These are phyloP conservation scores for Macrophya alboannulata DNA, from an alignment of 2,888 invertebrate species.

Conservation along the genomic window DNA sequence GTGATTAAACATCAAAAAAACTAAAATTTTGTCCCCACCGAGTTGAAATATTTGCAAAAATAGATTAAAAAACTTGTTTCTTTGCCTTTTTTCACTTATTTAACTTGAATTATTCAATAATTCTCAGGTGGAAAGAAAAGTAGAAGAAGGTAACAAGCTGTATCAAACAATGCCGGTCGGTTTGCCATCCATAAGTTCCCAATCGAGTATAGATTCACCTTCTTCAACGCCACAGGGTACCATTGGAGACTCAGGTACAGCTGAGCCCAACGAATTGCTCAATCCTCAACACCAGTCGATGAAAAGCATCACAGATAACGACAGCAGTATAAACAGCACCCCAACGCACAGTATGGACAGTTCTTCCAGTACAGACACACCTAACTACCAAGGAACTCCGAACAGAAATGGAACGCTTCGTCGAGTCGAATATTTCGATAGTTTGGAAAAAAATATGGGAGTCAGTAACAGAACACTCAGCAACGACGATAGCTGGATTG, in stretches of 20 bases:
- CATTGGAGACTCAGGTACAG: slow-evolving; percentile 68
- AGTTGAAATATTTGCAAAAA: neutral
- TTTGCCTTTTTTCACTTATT: neutral
- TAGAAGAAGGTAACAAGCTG: slow-evolving; percentile 84
- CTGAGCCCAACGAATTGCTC: slow-evolving; percentile 60
- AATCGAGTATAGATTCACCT: slow-evolving; percentile 74
- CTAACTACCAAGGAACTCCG: slow-evolving; percentile 75
- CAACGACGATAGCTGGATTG: slow-evolving; percentile 81
- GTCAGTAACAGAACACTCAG: slow-evolving; percentile 76
- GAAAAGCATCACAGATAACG: slow-evolving; percentile 64
- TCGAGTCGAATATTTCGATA: slow-evolving; percentile 78
- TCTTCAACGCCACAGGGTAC: slow-evolving; percentile 68
- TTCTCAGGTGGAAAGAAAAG: slow-evolving; percentile 83
- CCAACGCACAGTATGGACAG: slow-evolving; percentile 77
- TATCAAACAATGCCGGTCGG: slow-evolving; percentile 88
- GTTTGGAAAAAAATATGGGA: slow-evolving; percentile 76
- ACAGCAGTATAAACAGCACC: slow-evolving; percentile 75
- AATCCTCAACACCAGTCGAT: slow-evolving; percentile 68
- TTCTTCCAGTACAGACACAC: slow-evolving; percentile 78
- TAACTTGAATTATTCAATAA: neutral
- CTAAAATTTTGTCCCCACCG: neutral
- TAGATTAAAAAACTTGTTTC: neutral
- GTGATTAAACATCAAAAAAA: neutral
- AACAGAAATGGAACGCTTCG: slow-evolving; percentile 77
- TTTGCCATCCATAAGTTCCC: slow-evolving; percentile 82